Base-by-base conservation (phyloP, 2,888 invertebrate species). In the Eilema depressum region DNA sequence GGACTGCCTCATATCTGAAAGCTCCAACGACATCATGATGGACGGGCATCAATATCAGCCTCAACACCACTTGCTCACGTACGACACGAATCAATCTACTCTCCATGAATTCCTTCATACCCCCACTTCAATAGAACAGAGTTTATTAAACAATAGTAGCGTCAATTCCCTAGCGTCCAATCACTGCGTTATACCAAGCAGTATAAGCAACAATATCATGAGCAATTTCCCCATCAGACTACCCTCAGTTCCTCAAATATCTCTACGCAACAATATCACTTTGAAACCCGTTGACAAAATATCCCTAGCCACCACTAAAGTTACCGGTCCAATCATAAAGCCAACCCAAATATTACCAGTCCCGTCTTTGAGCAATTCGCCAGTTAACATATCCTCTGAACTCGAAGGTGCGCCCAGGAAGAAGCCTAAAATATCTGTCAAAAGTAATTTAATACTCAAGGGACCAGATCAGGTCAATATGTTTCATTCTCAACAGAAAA, bases 391-490 rank as follows among this genome's bases (percentile, higher is more conserved):
- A 47, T 80, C 84, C 0, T 82, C 85, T 20, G 94, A 94, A 47
- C 69, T 73, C 4, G 95, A 95, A 47, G 91, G 92, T 2, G 86
- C 81, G 57, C 94, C 95, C 0, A 87, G 95, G 37, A 95, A 95
- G 77, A 95, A 95, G 70, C 93, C 95, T 0, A 95, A 95, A 80
- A 95, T 95, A 88, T 95, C 95, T 1, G 95, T 95, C 0, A 95
- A 95, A 83, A 95, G 95, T 77, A 95, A 95, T 78, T 82, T 95
- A 57, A 94, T 95, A 75, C 81, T 95, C 4, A 95, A 95, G 82
- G 95, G 95, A 0, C 95, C 95, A 0, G 95, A 95, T 80, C 93
- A 94, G 74, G 92, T 91, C 33, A 93, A 95, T 76, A 94, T 93
- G 92, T 95, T 95, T 75, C 94, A 95, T 85, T 94, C 94, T 2